These are phyloP conservation scores for Drosophila rufa DNA, from an alignment of 1,140 invertebrate genomes.

Conservation along the genomic window DNA sequence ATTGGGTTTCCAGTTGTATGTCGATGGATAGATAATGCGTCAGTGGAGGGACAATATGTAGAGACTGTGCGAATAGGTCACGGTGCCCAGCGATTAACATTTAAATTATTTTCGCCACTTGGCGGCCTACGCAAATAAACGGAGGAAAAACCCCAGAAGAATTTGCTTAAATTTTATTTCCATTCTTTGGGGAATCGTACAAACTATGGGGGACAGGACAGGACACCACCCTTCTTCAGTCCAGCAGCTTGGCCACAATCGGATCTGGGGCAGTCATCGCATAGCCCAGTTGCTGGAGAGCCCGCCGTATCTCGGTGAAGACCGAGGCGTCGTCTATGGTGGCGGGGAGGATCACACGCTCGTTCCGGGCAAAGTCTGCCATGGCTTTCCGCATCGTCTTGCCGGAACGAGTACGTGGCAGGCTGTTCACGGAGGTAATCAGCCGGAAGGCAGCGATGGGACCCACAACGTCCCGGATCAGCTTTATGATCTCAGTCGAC, in stretches of 20 bases:
- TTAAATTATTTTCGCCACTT: conserved; percentile 69
- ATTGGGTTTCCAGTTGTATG: conserved; percentile 58
- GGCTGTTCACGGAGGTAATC: conserved; percentile 90
- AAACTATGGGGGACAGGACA: conserved; percentile 14
- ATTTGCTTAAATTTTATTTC: conserved; percentile 46
- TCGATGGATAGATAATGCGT: conserved; percentile 38
- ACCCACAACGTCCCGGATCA: conserved; percentile 93
- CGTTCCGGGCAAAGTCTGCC: conserved; percentile 92
- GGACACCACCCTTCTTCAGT: conserved; percentile 35
- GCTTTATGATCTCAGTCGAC: conserved; percentile 88
- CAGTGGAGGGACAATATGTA: conserved; percentile 2
- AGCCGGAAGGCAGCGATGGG: conserved; percentile 95
- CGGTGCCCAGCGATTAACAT: conserved; percentile 59
- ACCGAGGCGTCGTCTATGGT: conserved; percentile 95
- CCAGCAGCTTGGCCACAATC: conserved; percentile 71
- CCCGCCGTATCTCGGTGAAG: conserved; percentile 89
- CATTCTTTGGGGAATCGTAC: conserved; percentile 16
- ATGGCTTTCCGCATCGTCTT: conserved; percentile 95
- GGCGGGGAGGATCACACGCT: conserved; percentile 91
- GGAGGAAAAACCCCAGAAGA: conserved; percentile 24
- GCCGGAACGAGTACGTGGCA: conserved; percentile 92
- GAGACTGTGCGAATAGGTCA: conserved; percentile 39
- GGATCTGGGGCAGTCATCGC: conserved; percentile 90
- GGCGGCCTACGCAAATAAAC: conserved; percentile 40
- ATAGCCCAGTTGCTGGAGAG: conserved; percentile 91